phyloP scores from a whole-genome alignment of 2,888 invertebrate genomes.

The Lottia gigantea region DNA sequence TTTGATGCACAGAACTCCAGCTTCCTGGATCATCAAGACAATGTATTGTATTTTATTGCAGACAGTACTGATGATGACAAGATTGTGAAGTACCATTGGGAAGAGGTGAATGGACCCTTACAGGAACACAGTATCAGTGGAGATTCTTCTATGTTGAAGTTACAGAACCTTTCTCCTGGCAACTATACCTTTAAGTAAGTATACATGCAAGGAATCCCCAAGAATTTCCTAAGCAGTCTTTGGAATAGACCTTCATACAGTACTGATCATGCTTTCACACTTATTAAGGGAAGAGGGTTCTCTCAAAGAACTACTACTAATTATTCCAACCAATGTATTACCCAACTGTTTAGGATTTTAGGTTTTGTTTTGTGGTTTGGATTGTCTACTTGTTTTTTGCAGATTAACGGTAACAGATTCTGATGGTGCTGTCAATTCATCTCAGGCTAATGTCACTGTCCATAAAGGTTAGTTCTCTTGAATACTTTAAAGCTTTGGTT shows the following conservation, averaged over 20 bases:
- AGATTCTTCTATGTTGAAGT: conserved; percentile 81
- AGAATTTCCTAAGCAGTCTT: too few relatives aligned
- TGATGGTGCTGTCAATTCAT: conserved; percentile 86
- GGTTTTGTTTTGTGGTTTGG: too few relatives aligned
- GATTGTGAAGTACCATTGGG: conserved; percentile 92
- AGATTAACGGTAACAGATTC: conserved; percentile 90
- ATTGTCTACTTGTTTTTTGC: too few relatives aligned
- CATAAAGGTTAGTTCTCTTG: conserved; percentile 73
- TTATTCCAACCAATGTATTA: too few relatives aligned
- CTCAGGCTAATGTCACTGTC: conserved; percentile 88
- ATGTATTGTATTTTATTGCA: conserved; percentile 34
- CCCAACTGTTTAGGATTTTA: too few relatives aligned
- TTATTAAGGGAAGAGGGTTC: too few relatives aligned
- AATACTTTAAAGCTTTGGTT: too few relatives aligned
- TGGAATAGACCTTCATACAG: neutral
- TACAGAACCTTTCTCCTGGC: conserved; percentile 88
- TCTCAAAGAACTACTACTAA: too few relatives aligned
- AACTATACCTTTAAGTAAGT: conserved; percentile 68
- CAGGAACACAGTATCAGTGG: conserved; percentile 75
- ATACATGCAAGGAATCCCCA: too few relatives aligned
- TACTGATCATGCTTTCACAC: neutral
- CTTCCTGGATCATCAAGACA: too few relatives aligned
- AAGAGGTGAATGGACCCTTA: conserved; percentile 85
- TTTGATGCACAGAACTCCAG: too few relatives aligned
- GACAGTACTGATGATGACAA: conserved; percentile 84